Evolutionary conservation across 2,888 invertebrate species (phyloP), one percentile per base, ranked within the genome.

Genomic region (Smittia aterrima): DNA sequence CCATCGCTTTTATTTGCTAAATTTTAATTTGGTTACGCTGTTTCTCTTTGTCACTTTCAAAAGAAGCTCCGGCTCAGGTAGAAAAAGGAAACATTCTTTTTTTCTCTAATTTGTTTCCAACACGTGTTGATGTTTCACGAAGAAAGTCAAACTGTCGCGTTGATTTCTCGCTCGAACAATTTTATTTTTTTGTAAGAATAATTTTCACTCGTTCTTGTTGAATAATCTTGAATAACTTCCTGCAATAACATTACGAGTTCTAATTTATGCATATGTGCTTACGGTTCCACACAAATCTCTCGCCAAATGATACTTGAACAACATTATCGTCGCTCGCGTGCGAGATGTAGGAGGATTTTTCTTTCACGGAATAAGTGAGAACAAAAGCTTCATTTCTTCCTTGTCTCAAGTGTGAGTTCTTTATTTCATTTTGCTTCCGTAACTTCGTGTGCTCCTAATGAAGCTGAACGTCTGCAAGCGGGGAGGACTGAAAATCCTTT

Each of bases 281-380:
- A 70, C 7, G 70, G 70, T 70, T 70, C 20, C 53, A 70, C 70
- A 70, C 70, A 70, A 70, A 70, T 70, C 70, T 70, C 53, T 41
- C 22, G 47, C 25, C 20, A 70, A 70, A 70, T 70, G 70, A 70
- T 70, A 53, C 70, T 70, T 41, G 64, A 27, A 13, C 13, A 64
- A 16, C 25, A 3, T 64, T 64, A 58, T 4, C 18, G 58, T 20
- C 58, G 7, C 58, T 25, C 27, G 16, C 11, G 22, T 47, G 58
- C 47, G 16, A 64, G 11, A 27, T 4, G 58, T 18, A 64, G 18
- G 20, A 58, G n/a, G 32, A 32, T 32, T 32, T 47, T 47, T 22
- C 58, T 58, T 22, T 6, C 22, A n/a, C 38, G 38, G 9, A 47
- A 16, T 32, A 32, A 6, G 32, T 9, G 32, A 32, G 32, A 32